Evolutionary conservation across 1,140 invertebrate genomes (phyloP).

Genomic region (Gonioctena quinquepunctata): DNA sequence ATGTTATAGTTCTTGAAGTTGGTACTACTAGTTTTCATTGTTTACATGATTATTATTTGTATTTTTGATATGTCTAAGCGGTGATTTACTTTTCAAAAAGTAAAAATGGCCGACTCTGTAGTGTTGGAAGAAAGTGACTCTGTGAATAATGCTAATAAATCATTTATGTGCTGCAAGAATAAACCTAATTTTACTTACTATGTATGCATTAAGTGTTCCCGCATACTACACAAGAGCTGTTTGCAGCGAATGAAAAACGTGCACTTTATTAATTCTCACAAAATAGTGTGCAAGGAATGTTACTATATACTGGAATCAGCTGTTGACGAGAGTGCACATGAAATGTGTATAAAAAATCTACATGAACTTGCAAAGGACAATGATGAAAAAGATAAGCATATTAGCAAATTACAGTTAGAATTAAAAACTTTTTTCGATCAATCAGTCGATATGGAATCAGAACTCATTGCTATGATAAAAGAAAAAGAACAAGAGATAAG

Average conservation of each 20-base stretch:
- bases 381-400: too few relatives aligned
- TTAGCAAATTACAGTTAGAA: too few relatives aligned
- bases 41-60: background rate
- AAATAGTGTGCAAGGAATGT: background rate
- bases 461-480: conserved; percentile 2
- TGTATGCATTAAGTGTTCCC: conserved; percentile 4
- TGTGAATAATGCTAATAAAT: conserved; percentile 6
- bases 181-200: conserved; percentile 4
- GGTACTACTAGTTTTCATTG: too few relatives aligned
- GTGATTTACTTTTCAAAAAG: too few relatives aligned
- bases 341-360: background rate
- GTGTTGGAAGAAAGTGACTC: background rate
- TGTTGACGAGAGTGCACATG: background rate
- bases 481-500: too few relatives aligned
- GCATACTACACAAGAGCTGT: background rate
- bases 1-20: too few relatives aligned
- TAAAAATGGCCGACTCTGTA: background rate
- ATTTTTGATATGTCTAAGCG: background rate
- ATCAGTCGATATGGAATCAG: too few relatives aligned
- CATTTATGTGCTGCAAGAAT: background rate
- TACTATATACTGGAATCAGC: background rate
- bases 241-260: conserved; percentile 1
- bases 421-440: too few relatives aligned
- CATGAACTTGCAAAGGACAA: too few relatives aligned
- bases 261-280: conserved; percentile 1